A percentile compares a stretch with the other conserved stretches of the same genome.
These are phyloP conservation scores for Pseudomyrmex flavicornis DNA, from an alignment of 1,140 invertebrate genomes.

Conservation along the genomic window DNA sequence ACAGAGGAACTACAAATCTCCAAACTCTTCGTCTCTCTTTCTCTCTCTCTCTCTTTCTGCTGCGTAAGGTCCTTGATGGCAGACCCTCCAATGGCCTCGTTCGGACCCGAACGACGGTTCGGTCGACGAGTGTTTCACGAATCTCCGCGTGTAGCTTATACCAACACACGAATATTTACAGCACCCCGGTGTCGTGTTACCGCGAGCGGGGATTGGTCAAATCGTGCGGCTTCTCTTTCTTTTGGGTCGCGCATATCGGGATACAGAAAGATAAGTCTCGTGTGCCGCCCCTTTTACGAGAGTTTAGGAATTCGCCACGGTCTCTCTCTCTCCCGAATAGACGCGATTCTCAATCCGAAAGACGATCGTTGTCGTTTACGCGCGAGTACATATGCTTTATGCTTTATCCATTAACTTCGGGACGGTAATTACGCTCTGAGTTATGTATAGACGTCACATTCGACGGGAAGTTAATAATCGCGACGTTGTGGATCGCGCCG, in stretches of 20 bases:
- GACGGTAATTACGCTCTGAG: slow-evolving; percentile 46
- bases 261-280: too few species aligned
- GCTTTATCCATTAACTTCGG: slow-evolving; percentile 56
- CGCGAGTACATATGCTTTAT: slow-evolving; percentile 36
- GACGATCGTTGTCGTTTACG: neutral
- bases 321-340: neutral
- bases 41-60: neutral
- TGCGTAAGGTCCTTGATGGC: slow-evolving; percentile 51
- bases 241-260: neutral
- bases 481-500: slow-evolving; percentile 5
- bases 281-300: neutral
- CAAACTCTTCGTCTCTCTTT: too few species aligned
- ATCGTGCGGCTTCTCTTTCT: slow-evolving; percentile 12
- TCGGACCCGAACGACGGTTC: slow-evolving; percentile 56
- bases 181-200: slow-evolving; percentile 45
- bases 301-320: neutral
- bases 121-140: slow-evolving; percentile 35
- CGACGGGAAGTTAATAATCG: slow-evolving; percentile 58
- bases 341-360: slow-evolving; percentile 15
- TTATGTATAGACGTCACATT: slow-evolving; percentile 45
- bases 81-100: slow-evolving; percentile 49
- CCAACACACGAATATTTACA: neutral
- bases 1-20: too few species aligned
- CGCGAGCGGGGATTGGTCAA: slow-evolving; percentile 61
- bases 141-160: neutral